Conservation (phyloP, 2,113 vertebrate genomes). For the Glaucomys volans region DNA sequence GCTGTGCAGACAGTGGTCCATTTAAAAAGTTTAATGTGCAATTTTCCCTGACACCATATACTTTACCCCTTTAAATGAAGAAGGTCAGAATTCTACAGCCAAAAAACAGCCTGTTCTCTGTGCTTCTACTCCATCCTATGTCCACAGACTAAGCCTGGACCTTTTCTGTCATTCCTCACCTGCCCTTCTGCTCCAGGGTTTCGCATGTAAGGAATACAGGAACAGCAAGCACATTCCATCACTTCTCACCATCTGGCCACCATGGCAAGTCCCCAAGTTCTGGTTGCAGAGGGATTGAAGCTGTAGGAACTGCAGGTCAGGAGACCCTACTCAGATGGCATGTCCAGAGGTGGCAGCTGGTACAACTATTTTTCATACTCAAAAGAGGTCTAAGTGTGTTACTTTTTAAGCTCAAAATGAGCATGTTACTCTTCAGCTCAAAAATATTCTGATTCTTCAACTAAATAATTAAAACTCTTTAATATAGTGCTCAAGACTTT, state of each 20-base stretch:
- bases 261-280: not conserved
- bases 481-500: not conserved
- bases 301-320: not conserved
- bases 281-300: not conserved
- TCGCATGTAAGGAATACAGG: accelerated
- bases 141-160: not conserved
- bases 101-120: not conserved
- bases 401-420: not conserved
- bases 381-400: not conserved
- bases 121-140: not conserved
- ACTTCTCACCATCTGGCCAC: not conserved
- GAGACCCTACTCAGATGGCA: not conserved
- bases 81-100: not conserved
- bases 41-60: not conserved
- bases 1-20: not conserved
- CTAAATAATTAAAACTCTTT: not conserved
- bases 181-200: not conserved
- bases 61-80: not conserved
- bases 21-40: not conserved
- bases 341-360: not conserved
- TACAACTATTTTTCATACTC: not conserved
- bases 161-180: not conserved
- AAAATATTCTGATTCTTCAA: not conserved
- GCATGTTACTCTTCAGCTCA: not conserved
- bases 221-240: no score